Evolutionary conservation across 2,113 vertebrate genomes (phyloP), one percentile per base, ranked within the genome.

Genomic region (Piliocolobus tephrosceles): DNA sequence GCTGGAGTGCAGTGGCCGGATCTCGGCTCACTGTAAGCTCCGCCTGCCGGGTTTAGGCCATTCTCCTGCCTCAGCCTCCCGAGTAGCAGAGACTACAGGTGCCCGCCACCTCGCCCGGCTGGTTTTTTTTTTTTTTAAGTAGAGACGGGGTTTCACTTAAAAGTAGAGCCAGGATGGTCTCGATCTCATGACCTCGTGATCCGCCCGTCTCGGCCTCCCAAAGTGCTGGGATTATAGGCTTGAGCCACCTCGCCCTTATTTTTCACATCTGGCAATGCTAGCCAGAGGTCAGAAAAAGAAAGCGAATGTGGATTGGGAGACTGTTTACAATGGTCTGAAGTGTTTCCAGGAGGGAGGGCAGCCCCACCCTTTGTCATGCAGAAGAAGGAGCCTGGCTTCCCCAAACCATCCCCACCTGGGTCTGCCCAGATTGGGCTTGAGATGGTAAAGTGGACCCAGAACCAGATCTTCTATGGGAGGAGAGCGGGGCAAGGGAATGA

Each of bases 351-450:
- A 0, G 0, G 76, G 40, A 76, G 30, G 81, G 45, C 90, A 72
- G 78, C 12, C 38, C 61, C 55, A 22, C 12, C 57, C 66, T 95
- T 98, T 95, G 90, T 96, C 72, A 94, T 97, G 97, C 47, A 95
- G 80, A 94, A 93, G 68, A 91, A n/a, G 27, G 20, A 58, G 38
- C 38, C 27, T 0, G 13, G 27, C 72, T 64, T 12, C 57, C 16
- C 58, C 40, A 3, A 3, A 1, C n/a, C 40, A 23, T 45, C 38
- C 22, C 57, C 20, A 47, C 35, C 40, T 18, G 76, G 3, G 45
- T 66, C 84, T 88, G 91, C 79, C 79, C 70, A 18, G 57, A 68
- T 82, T 38, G 4, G 25, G 30, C 5, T 8, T 1, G 43, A 80
- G n/a, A 45, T 40, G 43, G 55, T 52, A 35, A 79, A 52, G 11